Base-by-base conservation (phyloP, 2,888 invertebrate species). In the Macaria notata region DNA sequence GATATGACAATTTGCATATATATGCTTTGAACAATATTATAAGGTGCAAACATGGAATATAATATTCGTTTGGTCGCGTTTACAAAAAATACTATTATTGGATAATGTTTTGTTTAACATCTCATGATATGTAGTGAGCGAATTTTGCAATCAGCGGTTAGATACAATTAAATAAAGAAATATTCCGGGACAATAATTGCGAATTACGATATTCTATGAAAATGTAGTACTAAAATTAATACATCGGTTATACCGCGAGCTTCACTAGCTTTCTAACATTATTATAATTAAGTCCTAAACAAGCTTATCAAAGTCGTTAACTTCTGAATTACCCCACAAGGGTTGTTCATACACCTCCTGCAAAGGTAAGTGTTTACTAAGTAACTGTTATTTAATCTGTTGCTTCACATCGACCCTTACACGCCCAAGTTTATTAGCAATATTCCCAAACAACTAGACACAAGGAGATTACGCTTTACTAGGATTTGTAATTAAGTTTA, bases 101-200 rank as follows among this genome's bases (percentile, higher is more conserved):
- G 58, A 55, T 31, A 46, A 57, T 57, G 59, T 61, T 60, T 45
- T 54, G 59, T 61, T 61, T 62, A 56, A 59, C 60, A 52, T 65
- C 57, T 58, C 31, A 48, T 59, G 61, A 56, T 63, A 52, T 60
- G 56, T 51, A 48, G 54, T 36, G 33, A 1, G 49, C 46, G 58
- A 63, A 61, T 41, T 56, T 49, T 44, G 48, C 39, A 29, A 47
- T 47, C 56, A 33, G 39, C 31, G 30, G 30, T 36, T 6, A 36
- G 7, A 6, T 2, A 36, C 19, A 19, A n/a, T n/a, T n/a, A n/a
- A n/a, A n/a, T n/a, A n/a, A n/a, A n/a, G n/a, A n/a, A n/a, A n/a
- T n/a, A n/a, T n/a, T n/a, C n/a, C n/a, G n/a, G n/a, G n/a, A n/a
- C n/a, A n/a, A n/a, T n/a, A n/a, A n/a, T n/a, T n/a, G n/a, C n/a